Base-by-base conservation (phyloP, 2,797 vertebrate species). In the Crax fasciolata region DNA sequence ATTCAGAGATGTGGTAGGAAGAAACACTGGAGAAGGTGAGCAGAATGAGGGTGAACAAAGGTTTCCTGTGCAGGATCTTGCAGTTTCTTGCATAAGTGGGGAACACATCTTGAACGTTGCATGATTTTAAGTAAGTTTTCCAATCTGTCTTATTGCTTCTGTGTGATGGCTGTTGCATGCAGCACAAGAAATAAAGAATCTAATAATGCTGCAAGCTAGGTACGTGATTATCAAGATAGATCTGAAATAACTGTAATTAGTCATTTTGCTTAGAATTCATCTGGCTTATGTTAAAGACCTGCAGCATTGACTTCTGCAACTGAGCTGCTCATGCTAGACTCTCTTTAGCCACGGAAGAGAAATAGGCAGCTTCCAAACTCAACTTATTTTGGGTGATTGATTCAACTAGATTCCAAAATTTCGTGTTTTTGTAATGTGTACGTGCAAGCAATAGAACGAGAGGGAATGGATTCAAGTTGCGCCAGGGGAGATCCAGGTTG, bases 91-190 rank as follows among this genome's bases (percentile, higher is more conserved):
- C 35, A 16, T 19, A 61, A 51, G 1, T 67, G 44, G 24, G 27
- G 24, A 66, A 28, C 24, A 23, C 1, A 0, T 62, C 65, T 57
- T 19, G 24, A 82, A 84, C 1, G 1, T 9, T 35, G 13, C 16
- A 3, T 71, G 10, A n/a, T 52, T 80, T 86, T 77, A 43, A 44
- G 21, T 11, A n/a, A 21, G 15, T 66, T 80, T 85, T 74, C 49
- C 46, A n/a, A 0, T 30, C 1, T 7, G 0, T 2, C 51, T 55
- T 30, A 55, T 63, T 41, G 20, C 3, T 57, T 67, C 52, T 32
- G 24, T 28, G 44, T n/a, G 35, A 2, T 57, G 38, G 30, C 44
- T 66, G 2, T 25, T 63, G 59, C 10, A 20, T 5, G 27, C 13
- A 38, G 35, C 10, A 62, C 35, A 13, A 13, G 23, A 18, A 68